phyloP scores from a whole-genome alignment of 2,797 vertebrate genomes.

The Hirundo rustica region DNA sequence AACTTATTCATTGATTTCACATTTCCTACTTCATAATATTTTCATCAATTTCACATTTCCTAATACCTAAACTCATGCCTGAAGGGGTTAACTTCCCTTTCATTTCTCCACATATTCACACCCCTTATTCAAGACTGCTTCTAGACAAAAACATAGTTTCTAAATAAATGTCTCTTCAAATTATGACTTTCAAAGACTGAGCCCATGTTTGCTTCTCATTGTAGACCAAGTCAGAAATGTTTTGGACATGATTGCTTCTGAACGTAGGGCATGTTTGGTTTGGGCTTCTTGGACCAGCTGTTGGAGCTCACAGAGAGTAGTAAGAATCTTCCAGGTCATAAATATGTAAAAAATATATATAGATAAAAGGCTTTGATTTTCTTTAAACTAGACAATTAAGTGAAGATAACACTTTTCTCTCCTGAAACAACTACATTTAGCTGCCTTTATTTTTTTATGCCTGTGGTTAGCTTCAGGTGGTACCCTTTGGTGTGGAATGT shows the following conservation, averaged over 20 bases:
- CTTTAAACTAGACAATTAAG: not conserved
- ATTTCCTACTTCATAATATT: not conserved
- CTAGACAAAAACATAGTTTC: not conserved
- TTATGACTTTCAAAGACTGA: not conserved
- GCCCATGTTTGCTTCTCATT: not conserved
- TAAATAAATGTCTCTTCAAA: not conserved
- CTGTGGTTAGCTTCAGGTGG: not conserved
- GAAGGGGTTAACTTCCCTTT: not conserved
- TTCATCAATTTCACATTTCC: not conserved
- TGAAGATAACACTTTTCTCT: not conserved
- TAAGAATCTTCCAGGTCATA: not conserved
- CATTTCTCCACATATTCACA: not conserved
- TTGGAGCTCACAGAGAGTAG: not conserved
- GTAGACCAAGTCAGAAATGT: not conserved
- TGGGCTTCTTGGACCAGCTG: not conserved
- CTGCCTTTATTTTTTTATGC: not conserved
- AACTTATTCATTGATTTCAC: not conserved
- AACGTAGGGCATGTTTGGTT: accelerated
- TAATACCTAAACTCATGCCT: not conserved
- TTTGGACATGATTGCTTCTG: not conserved
- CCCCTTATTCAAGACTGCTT: not conserved
- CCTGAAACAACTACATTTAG: not conserved
- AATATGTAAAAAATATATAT: not conserved
- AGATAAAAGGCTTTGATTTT: not conserved
- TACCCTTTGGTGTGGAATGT: not conserved